Base-by-base conservation (phyloP, 1,140 invertebrate species). In the Drosophila kepulauana region DNA sequence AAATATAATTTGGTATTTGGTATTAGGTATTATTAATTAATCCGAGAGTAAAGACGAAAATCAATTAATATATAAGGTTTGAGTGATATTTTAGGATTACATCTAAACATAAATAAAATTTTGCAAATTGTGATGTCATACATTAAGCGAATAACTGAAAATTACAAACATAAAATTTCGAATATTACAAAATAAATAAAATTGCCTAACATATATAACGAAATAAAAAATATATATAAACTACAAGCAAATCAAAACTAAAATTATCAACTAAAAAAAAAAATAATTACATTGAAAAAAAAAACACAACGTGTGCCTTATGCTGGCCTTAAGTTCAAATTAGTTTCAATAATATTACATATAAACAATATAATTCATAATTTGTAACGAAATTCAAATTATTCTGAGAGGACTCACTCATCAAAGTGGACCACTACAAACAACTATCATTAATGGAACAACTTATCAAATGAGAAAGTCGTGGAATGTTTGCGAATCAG, bases 301-400 rank as follows among this genome's bases (percentile, higher is more conserved):
- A 58, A 68, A 75, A 41, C 61, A 79, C 52, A 90, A 82, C 79
- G 76, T 80, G 86, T 90, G 86, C 86, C 86, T 90, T 90, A 90
- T 78, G 81, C 81, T 66, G 86, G 86, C 86, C 85, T 89, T 89
- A 85, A 81, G 81, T 89, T 89, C 70, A 81, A 81, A 81, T 74
- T 66, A 79, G 62, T 82, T 82, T 77, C 63, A 79, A 79, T 77
- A 79, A 72, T 51, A 54, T 15, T 15, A 49, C 62, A 74, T 74
- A 78, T 54, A 16, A 64, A 48, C 59, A 69, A 72, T 43, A 72
- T 43, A 25, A 69, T 11, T 20, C 7, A 38, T 33, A 48, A n/a
- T 15, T 33, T 3, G 0, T 4, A 16, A 30, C 45, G n/a, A 48
- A 41, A 16, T 51, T 35, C 15, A 58, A 20, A 38, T 10, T 15